phyloP scores from a whole-genome alignment of 2,113 vertebrate genomes.

The Nothocercus julius region DNA sequence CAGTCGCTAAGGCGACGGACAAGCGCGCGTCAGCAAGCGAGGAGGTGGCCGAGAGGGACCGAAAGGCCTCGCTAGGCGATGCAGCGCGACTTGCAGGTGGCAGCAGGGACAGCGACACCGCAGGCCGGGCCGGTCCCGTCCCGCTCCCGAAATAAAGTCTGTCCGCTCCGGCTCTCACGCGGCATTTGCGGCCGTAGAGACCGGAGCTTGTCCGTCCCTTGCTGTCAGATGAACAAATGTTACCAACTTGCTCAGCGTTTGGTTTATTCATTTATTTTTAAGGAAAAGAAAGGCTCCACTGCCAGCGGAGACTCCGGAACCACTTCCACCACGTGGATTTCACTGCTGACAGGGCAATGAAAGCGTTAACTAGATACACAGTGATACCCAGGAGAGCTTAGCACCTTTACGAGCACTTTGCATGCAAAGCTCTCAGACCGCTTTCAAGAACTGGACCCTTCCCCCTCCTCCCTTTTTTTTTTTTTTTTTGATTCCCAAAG shows the following conservation, averaged over 20 bases:
- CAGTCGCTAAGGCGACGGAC: accelerated
- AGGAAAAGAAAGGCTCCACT: background rate
- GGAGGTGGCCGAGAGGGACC: accelerated
- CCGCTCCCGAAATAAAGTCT: background rate
- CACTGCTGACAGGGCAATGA: background rate
- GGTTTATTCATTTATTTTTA: background rate
- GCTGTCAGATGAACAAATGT: accelerated
- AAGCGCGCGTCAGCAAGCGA: accelerated
- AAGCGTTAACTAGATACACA: background rate
- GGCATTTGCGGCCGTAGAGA: background rate
- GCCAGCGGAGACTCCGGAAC: background rate
- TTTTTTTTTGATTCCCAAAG: background rate
- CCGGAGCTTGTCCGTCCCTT: too few species aligned
- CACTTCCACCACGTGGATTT: background rate
- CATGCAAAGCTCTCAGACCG: background rate
- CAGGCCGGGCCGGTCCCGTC: too few species aligned
- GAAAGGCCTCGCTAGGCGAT: accelerated
- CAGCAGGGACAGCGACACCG: background rate
- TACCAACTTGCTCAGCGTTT: background rate
- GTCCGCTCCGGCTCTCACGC: background rate
- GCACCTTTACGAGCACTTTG: background rate
- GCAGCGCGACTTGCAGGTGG: accelerated
- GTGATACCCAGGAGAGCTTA: background rate
- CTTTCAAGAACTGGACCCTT: background rate
- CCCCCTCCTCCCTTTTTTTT: background rate